These are phyloP conservation scores for Agrenia bidenticulata DNA, from an alignment of 2,888 invertebrate genomes.

Conservation along the genomic window DNA sequence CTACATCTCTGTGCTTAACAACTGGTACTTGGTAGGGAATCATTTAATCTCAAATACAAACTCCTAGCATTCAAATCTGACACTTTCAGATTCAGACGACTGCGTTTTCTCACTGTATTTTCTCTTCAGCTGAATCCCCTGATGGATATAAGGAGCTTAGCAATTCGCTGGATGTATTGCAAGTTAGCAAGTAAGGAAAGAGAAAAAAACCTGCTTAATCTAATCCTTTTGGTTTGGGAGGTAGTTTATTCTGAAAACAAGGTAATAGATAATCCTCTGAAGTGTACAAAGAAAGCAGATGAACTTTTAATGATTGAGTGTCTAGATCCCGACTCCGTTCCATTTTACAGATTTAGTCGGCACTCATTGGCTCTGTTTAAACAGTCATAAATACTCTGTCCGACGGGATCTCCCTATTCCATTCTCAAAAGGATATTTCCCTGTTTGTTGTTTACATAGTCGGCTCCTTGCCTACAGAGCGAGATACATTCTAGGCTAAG, in stretches of 20 bases:
- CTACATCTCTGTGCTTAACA: too few relatives aligned
- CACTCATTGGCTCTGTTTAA: slow-evolving; percentile 8
- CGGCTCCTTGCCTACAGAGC: slow-evolving; percentile 1
- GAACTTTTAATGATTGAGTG: slow-evolving; percentile 14
- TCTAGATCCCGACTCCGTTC: not conserved
- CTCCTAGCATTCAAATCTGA: too few relatives aligned
- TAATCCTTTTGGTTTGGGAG: not conserved
- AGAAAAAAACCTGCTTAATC: not conserved
- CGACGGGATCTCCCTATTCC: not conserved
- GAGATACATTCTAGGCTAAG: not conserved
- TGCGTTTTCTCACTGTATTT: too few relatives aligned
- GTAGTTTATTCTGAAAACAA: slow-evolving; percentile 13
- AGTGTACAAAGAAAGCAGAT: slow-evolving; percentile 11
- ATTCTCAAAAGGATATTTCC: slow-evolving; percentile 4
- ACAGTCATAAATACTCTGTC: slow-evolving; percentile 11
- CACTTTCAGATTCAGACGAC: too few relatives aligned
- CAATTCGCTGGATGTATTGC: too few relatives aligned
- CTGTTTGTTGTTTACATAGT: slow-evolving; percentile 11
- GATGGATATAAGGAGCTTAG: too few relatives aligned
- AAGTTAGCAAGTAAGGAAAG: too few relatives aligned
- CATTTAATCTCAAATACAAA: too few relatives aligned
- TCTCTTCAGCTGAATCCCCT: too few relatives aligned
- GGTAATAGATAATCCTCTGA: slow-evolving; percentile 13
- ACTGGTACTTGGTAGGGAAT: too few relatives aligned
- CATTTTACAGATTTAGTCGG: slow-evolving; percentile 1